Evolutionary conservation across 2,797 vertebrate genomes (phyloP).

Genomic region (Strix occidentalis): DNA sequence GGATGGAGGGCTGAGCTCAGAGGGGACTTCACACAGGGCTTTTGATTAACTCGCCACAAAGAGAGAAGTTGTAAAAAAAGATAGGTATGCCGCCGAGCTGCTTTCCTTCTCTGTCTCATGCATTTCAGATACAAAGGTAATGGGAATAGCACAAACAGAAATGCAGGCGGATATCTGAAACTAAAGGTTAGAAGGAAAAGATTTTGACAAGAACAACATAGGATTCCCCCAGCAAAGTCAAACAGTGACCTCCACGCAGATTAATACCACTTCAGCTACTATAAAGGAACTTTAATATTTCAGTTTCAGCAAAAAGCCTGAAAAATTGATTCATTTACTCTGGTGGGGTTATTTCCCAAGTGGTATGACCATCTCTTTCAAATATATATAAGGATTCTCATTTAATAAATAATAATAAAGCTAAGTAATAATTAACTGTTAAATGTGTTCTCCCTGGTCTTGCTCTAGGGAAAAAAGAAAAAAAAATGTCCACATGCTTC

Average conservation of each 20-base stretch:
- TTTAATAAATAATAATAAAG: conserved; percentile 9
- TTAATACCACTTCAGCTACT: conserved; percentile 1
- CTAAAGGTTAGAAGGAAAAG: conserved; percentile 21
- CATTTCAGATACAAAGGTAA: conserved; percentile 16
- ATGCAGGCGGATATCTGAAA: background rate
- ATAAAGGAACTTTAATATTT: background rate
- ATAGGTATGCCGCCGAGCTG: background rate
- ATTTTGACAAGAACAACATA: background rate
- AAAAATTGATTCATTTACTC: background rate
- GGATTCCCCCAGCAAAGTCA: conserved; percentile 17
- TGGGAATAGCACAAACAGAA: background rate
- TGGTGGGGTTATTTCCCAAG: background rate
- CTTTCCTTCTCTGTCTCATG: background rate
- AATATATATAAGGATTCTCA: background rate
- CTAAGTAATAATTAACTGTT: conserved; percentile 4
- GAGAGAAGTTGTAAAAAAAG: background rate
- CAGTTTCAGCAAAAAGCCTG: background rate
- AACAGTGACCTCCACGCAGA: background rate
- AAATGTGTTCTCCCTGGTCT: background rate
- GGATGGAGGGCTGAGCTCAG: background rate
- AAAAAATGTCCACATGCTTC: background rate
- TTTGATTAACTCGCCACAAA: conserved; percentile 28
- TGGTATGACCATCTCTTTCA: background rate
- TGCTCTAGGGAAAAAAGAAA: background rate
- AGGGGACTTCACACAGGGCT: background rate